Base-by-base conservation (phyloP, 2,888 invertebrate genomes). In the Nycteola revayana region DNA sequence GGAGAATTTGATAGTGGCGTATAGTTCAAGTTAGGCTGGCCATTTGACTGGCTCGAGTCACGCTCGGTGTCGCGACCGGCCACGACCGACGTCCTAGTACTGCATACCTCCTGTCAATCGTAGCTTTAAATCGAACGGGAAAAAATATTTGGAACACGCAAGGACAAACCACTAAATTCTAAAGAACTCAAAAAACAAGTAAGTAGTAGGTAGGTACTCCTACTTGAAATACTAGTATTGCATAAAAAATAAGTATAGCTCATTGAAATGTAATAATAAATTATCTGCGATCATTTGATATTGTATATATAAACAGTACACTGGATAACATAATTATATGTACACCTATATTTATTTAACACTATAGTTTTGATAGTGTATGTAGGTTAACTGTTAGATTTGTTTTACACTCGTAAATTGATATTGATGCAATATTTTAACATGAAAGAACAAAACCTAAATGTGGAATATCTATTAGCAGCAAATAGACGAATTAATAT, bases 91-190 rank as follows among this genome's bases (percentile, higher is more conserved):
- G 74, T 73, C 75, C 72, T 70, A 63, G 50, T 60, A 58, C 59
- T 58, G 68, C 83, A 86, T 86, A 79, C 85, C 82, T 77, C 54
- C 61, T 82, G 87, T 86, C 85, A 84, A 84, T 78, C 74, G 72
- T 68, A 76, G 69, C 76, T 76, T 78, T 75, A 67, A 70, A 65
- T 55, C 43, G 61, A 70, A 69, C 57, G 62, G 54, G 65, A 65
- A 76, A n/a, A 77, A 75, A 81, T 71, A 66, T 64, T 54, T 50
- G 61, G 66, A 70, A 65, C 55, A 44, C 38, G 63, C 82, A 79
- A 82, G 79, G 78, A 76, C 77, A 71, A 36, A 53, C 42, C 42
- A 39, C 49, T 38, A 53, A 50, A 58, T 70, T 69, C 66, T 60
- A 34, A 49, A 58, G 61, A 73, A 60, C 7, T 49, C 35, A 36